Conservation (phyloP, 2,888 invertebrate genomes). For the Heterodera filipjevi region DNA sequence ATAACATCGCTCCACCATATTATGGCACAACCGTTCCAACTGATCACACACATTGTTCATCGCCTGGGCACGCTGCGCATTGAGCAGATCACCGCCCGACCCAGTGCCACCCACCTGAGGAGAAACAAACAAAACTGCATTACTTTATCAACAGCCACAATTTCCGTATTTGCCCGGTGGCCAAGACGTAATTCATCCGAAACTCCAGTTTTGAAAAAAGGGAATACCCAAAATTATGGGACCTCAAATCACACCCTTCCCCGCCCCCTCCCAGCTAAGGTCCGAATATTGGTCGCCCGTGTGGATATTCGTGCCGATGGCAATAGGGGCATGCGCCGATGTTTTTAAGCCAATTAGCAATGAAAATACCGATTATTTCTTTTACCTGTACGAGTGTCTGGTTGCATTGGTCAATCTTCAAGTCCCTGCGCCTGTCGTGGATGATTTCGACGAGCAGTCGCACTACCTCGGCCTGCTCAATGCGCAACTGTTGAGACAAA, state of each 20-base stretch:
- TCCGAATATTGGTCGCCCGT: too few relatives aligned
- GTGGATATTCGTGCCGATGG: too few relatives aligned
- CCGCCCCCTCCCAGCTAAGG: too few relatives aligned
- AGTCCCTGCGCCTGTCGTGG: constrained; percentile 78
- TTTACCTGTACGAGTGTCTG: constrained; percentile 68
- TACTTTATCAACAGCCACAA: too few relatives aligned
- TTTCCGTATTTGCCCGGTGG: too few relatives aligned
- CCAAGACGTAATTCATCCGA: too few relatives aligned
- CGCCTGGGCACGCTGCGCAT: constrained; percentile 31
- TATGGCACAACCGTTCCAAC: constrained; percentile 35
- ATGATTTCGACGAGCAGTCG: constrained; percentile 95
- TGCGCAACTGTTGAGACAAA: constrained; percentile 78
- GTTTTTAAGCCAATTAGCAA: too few relatives aligned
- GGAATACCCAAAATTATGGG: too few relatives aligned
- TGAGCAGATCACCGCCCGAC: constrained; percentile 22
- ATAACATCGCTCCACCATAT: constrained; percentile 30
- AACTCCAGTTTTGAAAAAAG: too few relatives aligned
- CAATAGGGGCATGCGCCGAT: too few relatives aligned
- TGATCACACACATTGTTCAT: constrained; percentile 39
- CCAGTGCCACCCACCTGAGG: neutral
- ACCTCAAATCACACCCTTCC: too few relatives aligned
- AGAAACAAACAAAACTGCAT: too few relatives aligned
- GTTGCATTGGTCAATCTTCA: constrained; percentile 45
- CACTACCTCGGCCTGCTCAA: constrained; percentile 79
- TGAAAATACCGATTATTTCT: neutral